Conservation (phyloP, 2,888 invertebrate species). For the Asteroscopus sphinx region DNA sequence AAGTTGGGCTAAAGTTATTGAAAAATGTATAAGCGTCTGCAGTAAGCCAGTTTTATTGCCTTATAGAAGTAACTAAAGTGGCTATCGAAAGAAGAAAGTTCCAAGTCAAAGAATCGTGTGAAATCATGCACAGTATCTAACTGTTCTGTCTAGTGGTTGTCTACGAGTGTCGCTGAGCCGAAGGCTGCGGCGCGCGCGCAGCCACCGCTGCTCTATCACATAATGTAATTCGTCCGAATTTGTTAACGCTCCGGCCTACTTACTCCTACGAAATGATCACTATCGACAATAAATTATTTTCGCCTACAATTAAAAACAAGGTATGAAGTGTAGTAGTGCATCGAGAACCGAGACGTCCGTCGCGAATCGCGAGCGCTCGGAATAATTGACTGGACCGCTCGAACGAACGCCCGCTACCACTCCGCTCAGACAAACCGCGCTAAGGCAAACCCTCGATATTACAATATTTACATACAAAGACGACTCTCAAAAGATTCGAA, state of each 20-base stretch:
- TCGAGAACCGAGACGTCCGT: conserved; percentile 74
- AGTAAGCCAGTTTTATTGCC: conserved; percentile 69
- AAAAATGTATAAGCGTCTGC: conserved; percentile 76
- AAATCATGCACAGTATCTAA: conserved; percentile 74
- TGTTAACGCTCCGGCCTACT: conserved; percentile 88
- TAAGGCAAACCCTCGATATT: conserved; percentile 83
- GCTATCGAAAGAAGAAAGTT: conserved; percentile 68
- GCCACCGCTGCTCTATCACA: conserved; percentile 83
- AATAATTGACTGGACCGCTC: conserved; percentile 87
- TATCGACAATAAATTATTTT: conserved; percentile 88
- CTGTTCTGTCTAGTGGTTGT: conserved; percentile 62
- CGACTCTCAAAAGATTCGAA: conserved; percentile 81
- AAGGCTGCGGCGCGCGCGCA: conserved; percentile 71
- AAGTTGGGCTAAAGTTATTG: conserved; percentile 70
- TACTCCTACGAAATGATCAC: conserved; percentile 88
- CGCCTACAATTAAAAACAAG: conserved; percentile 86
- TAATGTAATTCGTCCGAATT: conserved; percentile 87
- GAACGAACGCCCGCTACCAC: conserved; percentile 67
- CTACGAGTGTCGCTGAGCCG: conserved; percentile 72
- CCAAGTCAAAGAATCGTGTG: conserved; percentile 69
- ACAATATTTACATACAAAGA: conserved; percentile 87
- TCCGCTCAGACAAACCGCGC: conserved; percentile 79
- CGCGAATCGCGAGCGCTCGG: conserved; percentile 74
- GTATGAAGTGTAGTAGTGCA: conserved; percentile 84
- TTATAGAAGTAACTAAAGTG: conserved; percentile 69